Percentiles rank a stretch among this genome's conserved stretches.
phyloP scores from a whole-genome alignment of 2,797 vertebrate genomes.

The Chloroceryle inda region DNA sequence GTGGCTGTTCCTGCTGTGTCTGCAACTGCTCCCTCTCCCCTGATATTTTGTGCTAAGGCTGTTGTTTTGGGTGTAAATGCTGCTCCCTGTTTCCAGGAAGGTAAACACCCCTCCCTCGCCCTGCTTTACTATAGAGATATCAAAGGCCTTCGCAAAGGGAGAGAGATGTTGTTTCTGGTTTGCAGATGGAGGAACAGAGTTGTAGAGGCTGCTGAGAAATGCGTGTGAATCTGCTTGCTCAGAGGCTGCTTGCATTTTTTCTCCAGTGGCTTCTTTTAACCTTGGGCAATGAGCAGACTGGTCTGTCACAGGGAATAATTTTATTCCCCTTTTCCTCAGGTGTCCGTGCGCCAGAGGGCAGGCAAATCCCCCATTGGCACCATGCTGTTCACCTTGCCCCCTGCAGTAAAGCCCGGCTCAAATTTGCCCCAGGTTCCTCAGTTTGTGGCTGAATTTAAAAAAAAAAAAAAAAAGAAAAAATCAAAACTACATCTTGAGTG shows the following conservation, averaged over 20 bases:
- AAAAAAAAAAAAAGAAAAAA: no score
- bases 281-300: background rate
- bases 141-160: accelerated
- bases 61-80: constrained; percentile 37
- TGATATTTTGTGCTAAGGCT: background rate
- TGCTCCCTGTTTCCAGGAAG: constrained; percentile 3
- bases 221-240: background rate
- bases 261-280: background rate
- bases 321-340: background rate
- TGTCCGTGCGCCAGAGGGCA: background rate
- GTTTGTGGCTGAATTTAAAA: background rate
- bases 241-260: background rate
- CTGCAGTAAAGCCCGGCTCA: background rate
- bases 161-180: background rate
- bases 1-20: background rate
- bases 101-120: background rate
- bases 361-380: background rate
- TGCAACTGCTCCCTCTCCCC: background rate
- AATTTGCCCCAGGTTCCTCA: background rate
- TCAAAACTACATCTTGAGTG: background rate
- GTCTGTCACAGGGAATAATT: background rate
- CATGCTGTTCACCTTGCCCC: accelerated
- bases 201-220: background rate
- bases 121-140: background rate
- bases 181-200: background rate